These are phyloP conservation scores for Chrysina gloriosa DNA, from an alignment of 2,888 invertebrate species.

Conservation along the genomic window DNA sequence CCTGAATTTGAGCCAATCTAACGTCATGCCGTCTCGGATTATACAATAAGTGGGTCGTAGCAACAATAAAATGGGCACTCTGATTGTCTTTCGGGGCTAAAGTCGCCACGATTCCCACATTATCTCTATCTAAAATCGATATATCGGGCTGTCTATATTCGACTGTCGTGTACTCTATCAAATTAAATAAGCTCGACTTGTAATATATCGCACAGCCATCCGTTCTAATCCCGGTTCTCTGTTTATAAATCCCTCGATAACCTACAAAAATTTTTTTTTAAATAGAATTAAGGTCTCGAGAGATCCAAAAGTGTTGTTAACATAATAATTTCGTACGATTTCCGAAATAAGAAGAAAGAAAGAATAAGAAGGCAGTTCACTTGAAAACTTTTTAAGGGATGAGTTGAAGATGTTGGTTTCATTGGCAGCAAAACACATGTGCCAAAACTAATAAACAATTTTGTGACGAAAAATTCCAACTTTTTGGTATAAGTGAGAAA, in stretches of 20 bases:
- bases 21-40: slow-evolving; percentile 92
- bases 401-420: too few relatives aligned
- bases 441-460: too few relatives aligned
- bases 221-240: slow-evolving; percentile 80
- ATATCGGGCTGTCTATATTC: slow-evolving; percentile 76
- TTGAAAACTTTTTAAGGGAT: too few relatives aligned
- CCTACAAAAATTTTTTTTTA: slow-evolving; percentile 65
- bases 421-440: too few relatives aligned
- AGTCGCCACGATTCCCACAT: slow-evolving; percentile 86
- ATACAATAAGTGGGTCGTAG: slow-evolving; percentile 94
- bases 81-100: slow-evolving; percentile 70
- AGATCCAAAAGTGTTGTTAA: slow-evolving; percentile 5
- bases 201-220: slow-evolving; percentile 96
- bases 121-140: slow-evolving; percentile 82
- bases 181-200: slow-evolving; percentile 73
- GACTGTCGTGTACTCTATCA: slow-evolving; percentile 75
- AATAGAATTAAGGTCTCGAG: neutral
- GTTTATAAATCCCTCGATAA: slow-evolving; percentile 82
- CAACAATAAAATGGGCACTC: slow-evolving; percentile 75
- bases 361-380: too few relatives aligned
- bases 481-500: too few relatives aligned
- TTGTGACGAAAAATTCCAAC: too few relatives aligned
- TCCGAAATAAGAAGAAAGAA: too few relatives aligned
- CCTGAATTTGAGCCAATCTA: slow-evolving; percentile 86
- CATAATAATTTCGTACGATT: too few relatives aligned